Evolutionary conservation across 2,113 vertebrate genomes (phyloP), one percentile per base, ranked within the genome.

Genomic region (Colinus virginianus): DNA sequence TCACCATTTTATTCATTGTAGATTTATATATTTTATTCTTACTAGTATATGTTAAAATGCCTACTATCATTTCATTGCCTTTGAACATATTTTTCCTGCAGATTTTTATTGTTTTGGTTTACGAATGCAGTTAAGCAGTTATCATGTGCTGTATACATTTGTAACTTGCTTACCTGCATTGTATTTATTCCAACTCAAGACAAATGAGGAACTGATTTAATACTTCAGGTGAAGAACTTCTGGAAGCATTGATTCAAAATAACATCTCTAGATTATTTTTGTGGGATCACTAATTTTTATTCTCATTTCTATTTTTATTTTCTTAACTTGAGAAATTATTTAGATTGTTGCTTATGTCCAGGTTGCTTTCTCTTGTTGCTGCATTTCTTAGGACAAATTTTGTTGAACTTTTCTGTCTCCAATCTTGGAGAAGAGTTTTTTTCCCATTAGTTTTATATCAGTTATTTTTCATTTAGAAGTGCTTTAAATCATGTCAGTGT

Each of bases 241-340:
- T 43, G 76, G 14, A 9, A 76, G 36, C 23, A 56, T 32, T n/a
- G 55, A 78, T 59, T 71, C 4, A 84, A 78, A 90, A 75, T 30
- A 38, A 42, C 17, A 69, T 1, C 2, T 72, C 36, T 64, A 51
- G 26, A 30, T 68, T 0, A 56, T 56, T 64, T 78, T 56, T 71
- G 3, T n/a, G 2, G 13, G 2, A 43, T 64, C 8, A 30, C 2
- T 1, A 28, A 56, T n/a, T n/a, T 26, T 69, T 20, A 9, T 62
- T n/a, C n/a, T 55, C 56, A 40, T 40, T 9, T 22, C 5, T 32
- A 56, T n/a, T n/a, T 26, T 69, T 20, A 9, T 62, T n/a, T 40
- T 55, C 64, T 30, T 3, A 1, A 23, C 30, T 25, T 76, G 18
- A 40, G 38, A 26, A 25, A 40, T 63, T 28, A 40, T 40, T 72